Evolutionary conservation across 2,797 vertebrate species (phyloP), one percentile per base, ranked within the genome.

Genomic region (Sebastiscus tertius): DNA sequence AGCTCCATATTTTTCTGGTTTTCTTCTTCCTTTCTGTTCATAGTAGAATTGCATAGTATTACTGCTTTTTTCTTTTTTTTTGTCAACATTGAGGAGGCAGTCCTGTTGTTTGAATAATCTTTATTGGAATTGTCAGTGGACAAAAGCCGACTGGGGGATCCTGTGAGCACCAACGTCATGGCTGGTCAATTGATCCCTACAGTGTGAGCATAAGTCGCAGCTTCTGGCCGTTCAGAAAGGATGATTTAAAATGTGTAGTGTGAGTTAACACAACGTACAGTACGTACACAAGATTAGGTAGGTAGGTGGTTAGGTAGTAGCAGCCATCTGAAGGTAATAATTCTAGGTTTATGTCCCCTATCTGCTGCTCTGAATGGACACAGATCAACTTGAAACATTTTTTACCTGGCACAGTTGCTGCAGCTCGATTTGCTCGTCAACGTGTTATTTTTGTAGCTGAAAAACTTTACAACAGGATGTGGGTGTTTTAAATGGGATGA

Each of bases 161-260:
- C 0, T 10, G 6, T 2, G 49, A 33, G 49, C 46, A 54, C 14
- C 27, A 18, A 18, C 0, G 31, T 22, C 31, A 13, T 6, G 1
- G 27, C 5, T 8, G 0, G 13, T 42, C 13, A 42, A 42, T 42
- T 42, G 39, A 42, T 42, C 39, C 39, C 13, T 42, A 42, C 39
- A 16, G 39, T 16, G 39, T 42, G 39, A 42, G 39, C 39, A 42
- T 42, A 42, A 42, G 39, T 42, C 13, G 6, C 39, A 42, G 39
- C 5, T 42, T 42, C 39, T 42, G 6, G 14, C 39, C 6, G 39
- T 42, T 42, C 39, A 42, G 39, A 42, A 42, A 16, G 39, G 13
- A 42, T 16, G 13, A 42, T 42, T 42, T 42, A 42, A 42, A 42
- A 16, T 0, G 0, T 42, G 39, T 7, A 42, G 14, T 42, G 39